Conservation (phyloP, 1,140 invertebrate genomes). For the Heliconius hermathena region DNA sequence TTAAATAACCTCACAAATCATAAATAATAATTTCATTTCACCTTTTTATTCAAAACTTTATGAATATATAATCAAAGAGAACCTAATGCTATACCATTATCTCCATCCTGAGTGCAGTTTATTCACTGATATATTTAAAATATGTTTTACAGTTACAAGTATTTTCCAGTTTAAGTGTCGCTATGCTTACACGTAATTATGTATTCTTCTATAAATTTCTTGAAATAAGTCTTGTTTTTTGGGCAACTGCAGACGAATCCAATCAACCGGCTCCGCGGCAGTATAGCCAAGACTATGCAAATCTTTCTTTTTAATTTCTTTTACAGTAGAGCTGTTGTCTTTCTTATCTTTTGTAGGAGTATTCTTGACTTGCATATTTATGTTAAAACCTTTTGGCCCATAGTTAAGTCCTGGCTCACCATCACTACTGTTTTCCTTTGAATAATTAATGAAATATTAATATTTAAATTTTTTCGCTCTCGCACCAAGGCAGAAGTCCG, state of each 20-base stretch:
- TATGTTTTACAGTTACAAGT: not conserved
- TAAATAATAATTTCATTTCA: too few relatives aligned
- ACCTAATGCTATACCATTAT: too few relatives aligned
- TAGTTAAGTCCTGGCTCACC: slow-evolving; percentile 50
- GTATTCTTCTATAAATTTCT: slow-evolving; percentile 82
- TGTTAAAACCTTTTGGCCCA: slow-evolving; percentile 42
- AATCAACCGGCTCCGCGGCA: slow-evolving; percentile 78
- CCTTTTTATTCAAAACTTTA: too few relatives aligned
- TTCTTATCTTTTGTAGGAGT: slow-evolving; percentile 41
- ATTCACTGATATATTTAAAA: not conserved
- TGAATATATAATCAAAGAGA: too few relatives aligned
- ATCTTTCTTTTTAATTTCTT: slow-evolving; percentile 52
- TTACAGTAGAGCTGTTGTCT: slow-evolving; percentile 35
- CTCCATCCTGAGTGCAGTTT: too few relatives aligned
- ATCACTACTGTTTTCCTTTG: slow-evolving; percentile 48
- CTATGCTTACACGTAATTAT: slow-evolving; percentile 80
- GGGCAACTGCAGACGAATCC: slow-evolving; percentile 81
- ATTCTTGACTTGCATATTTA: slow-evolving; percentile 38
- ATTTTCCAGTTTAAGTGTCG: not conserved
- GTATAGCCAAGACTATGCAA: slow-evolving; percentile 63
- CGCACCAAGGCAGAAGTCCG: too few relatives aligned
- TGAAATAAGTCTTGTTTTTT: slow-evolving; percentile 84
- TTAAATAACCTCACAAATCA: not conserved
- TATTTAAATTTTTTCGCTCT: too few relatives aligned
- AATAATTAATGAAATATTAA: not conserved